These are phyloP conservation scores for Melierax canorus DNA, from an alignment of 2,113 vertebrate species.

Conservation along the genomic window DNA sequence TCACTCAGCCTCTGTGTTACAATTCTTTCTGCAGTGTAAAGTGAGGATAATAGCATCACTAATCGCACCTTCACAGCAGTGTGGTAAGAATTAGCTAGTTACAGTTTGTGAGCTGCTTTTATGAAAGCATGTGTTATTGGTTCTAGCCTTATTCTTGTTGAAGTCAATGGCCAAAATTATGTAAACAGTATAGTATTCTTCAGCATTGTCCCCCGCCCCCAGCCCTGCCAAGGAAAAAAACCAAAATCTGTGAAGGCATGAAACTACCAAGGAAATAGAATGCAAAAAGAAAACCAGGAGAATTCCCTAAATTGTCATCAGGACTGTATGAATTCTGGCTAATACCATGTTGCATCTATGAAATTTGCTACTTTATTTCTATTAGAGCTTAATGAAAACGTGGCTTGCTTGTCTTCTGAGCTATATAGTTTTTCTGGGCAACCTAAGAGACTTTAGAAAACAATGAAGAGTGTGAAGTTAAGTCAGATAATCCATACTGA, in stretches of 20 bases:
- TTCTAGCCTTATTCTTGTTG: neutral
- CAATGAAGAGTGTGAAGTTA: neutral
- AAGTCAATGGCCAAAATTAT: neutral
- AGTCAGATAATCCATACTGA: neutral
- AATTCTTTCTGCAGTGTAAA: neutral
- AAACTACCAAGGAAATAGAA: neutral
- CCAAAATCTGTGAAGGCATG: neutral
- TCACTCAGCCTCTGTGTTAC: neutral
- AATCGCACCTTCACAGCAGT: neutral
- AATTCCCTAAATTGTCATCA: neutral
- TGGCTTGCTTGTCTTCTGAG: neutral
- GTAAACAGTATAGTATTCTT: neutral
- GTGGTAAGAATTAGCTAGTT: neutral
- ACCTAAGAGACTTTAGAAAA: neutral
- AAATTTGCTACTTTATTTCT: neutral
- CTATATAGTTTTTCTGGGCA: neutral
- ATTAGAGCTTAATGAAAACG: neutral
- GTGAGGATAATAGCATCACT: neutral
- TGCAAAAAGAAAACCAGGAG: neutral
- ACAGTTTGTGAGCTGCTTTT: neutral
- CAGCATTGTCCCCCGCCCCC: neutral
- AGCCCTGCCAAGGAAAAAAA: neutral
- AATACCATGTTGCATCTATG: neutral
- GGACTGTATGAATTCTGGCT: neutral
- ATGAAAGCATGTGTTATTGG: neutral